These are phyloP conservation scores for Calliphora vicina DNA, from an alignment of 1,140 invertebrate genomes.

Conservation along the genomic window DNA sequence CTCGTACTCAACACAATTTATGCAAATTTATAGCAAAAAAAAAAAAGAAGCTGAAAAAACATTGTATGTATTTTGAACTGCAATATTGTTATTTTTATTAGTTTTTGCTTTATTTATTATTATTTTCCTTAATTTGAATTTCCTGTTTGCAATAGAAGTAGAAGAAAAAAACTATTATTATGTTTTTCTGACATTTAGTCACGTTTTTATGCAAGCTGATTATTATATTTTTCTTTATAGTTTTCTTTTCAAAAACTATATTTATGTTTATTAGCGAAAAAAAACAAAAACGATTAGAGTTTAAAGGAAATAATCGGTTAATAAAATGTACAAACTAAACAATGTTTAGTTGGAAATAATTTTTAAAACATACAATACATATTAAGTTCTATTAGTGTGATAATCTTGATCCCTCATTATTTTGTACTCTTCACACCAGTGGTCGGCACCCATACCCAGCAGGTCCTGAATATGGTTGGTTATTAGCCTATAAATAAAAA, in stretches of 20 bases:
- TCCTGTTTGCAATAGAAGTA: slow-evolving; percentile 13
- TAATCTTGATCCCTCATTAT: too few relatives aligned
- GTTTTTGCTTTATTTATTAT: not conserved
- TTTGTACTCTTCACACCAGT: too few relatives aligned
- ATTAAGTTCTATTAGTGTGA: too few relatives aligned
- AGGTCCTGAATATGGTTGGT: too few relatives aligned
- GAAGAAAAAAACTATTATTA: not conserved
- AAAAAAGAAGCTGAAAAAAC: too few relatives aligned
- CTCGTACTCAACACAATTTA: not conserved
- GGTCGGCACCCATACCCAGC: too few relatives aligned
- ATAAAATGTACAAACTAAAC: too few relatives aligned
- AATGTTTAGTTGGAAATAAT: too few relatives aligned
- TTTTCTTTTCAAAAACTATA: not conserved
- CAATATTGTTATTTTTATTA: slow-evolving; percentile 16
- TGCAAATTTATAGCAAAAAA: not conserved
- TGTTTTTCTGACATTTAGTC: slow-evolving; percentile 21
- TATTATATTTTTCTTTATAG: not conserved
- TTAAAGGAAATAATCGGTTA: too few relatives aligned
- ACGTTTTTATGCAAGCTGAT: not conserved
- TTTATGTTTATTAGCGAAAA: not conserved
- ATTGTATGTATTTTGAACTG: not conserved
- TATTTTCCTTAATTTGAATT: slow-evolving; percentile 22
- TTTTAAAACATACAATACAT: too few relatives aligned
- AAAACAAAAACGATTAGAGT: too few relatives aligned
- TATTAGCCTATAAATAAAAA: too few relatives aligned